A percentile compares a stretch with the other conserved stretches of the same genome.
These are phyloP conservation scores for Himalopsyche phryganea DNA, from an alignment of 1,140 invertebrate species.

Conservation along the genomic window DNA sequence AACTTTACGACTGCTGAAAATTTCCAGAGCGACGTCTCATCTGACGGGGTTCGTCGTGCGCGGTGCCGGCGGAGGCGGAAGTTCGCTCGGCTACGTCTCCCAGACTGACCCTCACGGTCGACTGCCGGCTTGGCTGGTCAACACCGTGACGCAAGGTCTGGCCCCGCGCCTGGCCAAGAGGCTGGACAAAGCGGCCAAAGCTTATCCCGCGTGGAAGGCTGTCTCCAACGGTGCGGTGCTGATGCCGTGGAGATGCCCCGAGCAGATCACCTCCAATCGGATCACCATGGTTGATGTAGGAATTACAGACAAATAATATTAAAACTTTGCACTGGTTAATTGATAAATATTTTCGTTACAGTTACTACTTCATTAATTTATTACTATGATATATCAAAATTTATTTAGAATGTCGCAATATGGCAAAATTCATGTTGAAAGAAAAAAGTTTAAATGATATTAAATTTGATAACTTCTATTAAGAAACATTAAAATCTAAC, in stretches of 20 bases:
- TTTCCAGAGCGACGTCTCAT: constrained; percentile 60
- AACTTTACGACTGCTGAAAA: no score
- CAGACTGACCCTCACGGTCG: constrained; percentile 86
- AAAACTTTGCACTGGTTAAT: no score
- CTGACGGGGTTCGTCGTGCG: constrained; percentile 64
- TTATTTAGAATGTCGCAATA: no score
- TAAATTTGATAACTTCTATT: no score
- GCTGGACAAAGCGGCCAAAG: constrained; percentile 74
- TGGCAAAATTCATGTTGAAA: no score
- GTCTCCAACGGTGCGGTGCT: constrained; percentile 66
- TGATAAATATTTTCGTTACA: no score
- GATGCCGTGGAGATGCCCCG: constrained; percentile 85
- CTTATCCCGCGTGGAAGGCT: constrained; percentile 76
- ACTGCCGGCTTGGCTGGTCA: constrained; percentile 84
- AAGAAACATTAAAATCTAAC: no score
- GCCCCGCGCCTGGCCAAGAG: constrained; percentile 80
- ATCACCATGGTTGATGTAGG: constrained; percentile 67
- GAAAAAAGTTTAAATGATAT: no score
- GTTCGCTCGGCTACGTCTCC: constrained; percentile 79
- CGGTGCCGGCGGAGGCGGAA: constrained; percentile 57
- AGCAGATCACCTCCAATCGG: constrained; percentile 69
- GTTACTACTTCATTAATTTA: no score
- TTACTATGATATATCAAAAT: no score
- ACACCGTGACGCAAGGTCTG: constrained; percentile 82
- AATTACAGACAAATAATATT: no score